Evolutionary conservation across 2,113 vertebrate species (phyloP), one percentile per base, ranked within the genome.

Genomic region (Sapayoa aenigma): DNA sequence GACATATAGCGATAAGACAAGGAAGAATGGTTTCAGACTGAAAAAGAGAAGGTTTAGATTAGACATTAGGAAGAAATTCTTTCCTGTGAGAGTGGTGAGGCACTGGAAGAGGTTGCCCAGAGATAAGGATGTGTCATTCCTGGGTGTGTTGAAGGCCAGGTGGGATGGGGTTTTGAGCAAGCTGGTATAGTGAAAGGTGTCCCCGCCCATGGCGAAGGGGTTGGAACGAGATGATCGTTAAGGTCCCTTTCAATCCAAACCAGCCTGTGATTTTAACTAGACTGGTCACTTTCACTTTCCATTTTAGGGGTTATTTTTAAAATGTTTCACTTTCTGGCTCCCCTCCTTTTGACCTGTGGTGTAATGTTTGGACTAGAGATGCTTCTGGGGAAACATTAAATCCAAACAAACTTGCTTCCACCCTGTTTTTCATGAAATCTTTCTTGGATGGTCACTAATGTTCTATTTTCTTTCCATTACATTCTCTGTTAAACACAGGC

Each of bases 281-380:
- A 60, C 44, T 28, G 52, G 28, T 27, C 60, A 93, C 93, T 97
- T 96, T 96, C 95, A 96, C 95, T 97, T 97, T 96, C 88, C 68
- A 88, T 96, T 95, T 92, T 74, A 77, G 93, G 77, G 72, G 80
- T 87, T 96, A 92, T 96, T 97, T 96, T 88, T 52, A 78, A 92
- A 88, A 75, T 46, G 20, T 86, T 94, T 92, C 52, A 65, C 33
- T 92, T 93, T 67, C 85, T 96, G 93, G 92, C 76, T 96, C 59
- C 92, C 88, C 94, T 94, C 79, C 85, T 72, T 94, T 86, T 96
- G 92, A 93, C 92, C 93, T 86, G 65, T 94, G 92, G 72, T 96
- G 94, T 93, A 96, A 96, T 95, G 85, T 95, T 96, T 97, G 96
- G 94, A 94, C 65, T 91, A 93, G 75, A 95, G 87, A 92, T 97